Evolutionary conservation across 2,113 vertebrate genomes (phyloP), one percentile per base, ranked within the genome.

Genomic region (Melanotaenia duboulayi): DNA sequence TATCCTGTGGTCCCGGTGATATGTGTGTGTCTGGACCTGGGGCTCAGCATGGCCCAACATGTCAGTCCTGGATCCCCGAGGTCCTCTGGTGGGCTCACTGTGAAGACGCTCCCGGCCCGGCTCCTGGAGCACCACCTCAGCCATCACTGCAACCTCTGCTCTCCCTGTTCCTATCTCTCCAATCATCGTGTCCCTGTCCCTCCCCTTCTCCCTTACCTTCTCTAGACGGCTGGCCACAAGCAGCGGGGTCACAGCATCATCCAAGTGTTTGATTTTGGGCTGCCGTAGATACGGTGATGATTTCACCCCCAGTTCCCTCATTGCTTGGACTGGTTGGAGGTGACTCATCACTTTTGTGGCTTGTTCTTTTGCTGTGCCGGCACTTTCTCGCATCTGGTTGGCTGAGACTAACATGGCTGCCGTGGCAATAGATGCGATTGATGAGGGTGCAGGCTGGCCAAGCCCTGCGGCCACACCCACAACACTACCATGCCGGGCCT

Each of bases 211-310:
- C 54, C 83, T 71, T 0, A 65, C 84, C 37, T 80, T 90, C 74
- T 90, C 91, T 76, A 90, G 82, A 23, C 92, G 91, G 51, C 86
- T 88, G 11, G 83, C 85, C 20, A 83, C 89, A 4, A 87, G 28
- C 65, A 81, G 81, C 1, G 92, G 90, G 7, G 88, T 93, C 46
- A 94, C 92, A 0, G 84, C 87, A 16, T 96, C 95, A 0, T 92
- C 94, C 52, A 96, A 39, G 67, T 94, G 92, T 82, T 95, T 95
- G 17, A 96, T 94, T 75, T 94, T 94, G 23, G 95, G 91, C 70
- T 96, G 96, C 16, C 95, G 89, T 13, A 93, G 90, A 71, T 93
- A 93, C 4, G 73, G 94, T 7, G 94, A 95, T 0, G 94, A 79
- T 51, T 93, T 94, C 0, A 55, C 76, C 44, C 94, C 94, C 49